phyloP scores from a whole-genome alignment of 2,797 vertebrate species.

The Acanthurus lineatus region DNA sequence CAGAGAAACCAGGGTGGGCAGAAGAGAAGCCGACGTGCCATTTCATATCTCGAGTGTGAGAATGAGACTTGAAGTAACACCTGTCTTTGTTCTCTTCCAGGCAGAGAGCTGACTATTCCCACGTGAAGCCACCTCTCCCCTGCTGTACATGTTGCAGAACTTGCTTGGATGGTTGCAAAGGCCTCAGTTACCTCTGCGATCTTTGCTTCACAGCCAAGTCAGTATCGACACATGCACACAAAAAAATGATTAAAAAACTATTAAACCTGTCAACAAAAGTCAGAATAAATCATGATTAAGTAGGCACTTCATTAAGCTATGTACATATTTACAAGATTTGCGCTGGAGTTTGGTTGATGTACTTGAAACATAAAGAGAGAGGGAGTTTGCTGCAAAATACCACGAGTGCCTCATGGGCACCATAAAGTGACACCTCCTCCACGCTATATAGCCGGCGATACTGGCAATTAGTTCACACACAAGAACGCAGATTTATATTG shows the following conservation, averaged over 20 bases:
- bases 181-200: slow-evolving; percentile 32
- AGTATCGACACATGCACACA: slow-evolving; percentile 16
- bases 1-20: slow-evolving; percentile 43
- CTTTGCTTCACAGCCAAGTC: slow-evolving; percentile 49
- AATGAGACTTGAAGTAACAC: slow-evolving; percentile 53
- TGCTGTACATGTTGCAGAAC: slow-evolving; percentile 45
- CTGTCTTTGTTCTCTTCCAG: slow-evolving; percentile 68
- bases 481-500: background rate
- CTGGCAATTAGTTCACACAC: slow-evolving; percentile 29
- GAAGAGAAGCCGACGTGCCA: slow-evolving; percentile 37
- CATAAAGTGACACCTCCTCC: slow-evolving; percentile 29
- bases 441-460: slow-evolving; percentile 15
- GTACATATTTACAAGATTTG: slow-evolving; percentile 43
- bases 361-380: slow-evolving; percentile 48
- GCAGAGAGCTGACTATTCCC: slow-evolving; percentile 63
- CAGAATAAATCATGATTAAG: slow-evolving; percentile 45
- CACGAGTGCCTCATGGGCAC: slow-evolving; percentile 42
- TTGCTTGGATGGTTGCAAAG: slow-evolving; percentile 51
- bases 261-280: slow-evolving; percentile 27
- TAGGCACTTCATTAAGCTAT: slow-evolving; percentile 9
- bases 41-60: slow-evolving; percentile 47
- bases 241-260: background rate
- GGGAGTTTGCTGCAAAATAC: slow-evolving; percentile 36
- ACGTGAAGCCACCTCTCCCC: slow-evolving; percentile 51
- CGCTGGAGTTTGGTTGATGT: slow-evolving; percentile 23